phyloP scores from a whole-genome alignment of 2,888 invertebrate species.

The Agonopterix heracliana region DNA sequence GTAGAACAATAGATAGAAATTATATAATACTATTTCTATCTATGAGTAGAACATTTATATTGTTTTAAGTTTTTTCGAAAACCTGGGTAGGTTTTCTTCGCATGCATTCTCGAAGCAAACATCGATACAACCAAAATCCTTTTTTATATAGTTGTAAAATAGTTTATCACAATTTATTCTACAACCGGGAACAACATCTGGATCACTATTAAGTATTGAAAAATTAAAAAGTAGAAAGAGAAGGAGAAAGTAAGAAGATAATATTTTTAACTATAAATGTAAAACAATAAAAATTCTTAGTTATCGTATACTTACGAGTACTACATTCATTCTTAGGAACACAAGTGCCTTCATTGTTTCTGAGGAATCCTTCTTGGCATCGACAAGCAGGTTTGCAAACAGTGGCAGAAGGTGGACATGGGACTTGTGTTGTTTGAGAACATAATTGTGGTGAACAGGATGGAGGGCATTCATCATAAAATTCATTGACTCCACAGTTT shows the following conservation, averaged over 20 bases:
- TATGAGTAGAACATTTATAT: too few relatives aligned
- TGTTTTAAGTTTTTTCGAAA: too few relatives aligned
- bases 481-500: background rate
- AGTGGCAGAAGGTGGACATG: background rate
- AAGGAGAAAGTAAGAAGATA: too few relatives aligned
- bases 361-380: slow-evolving; percentile 22
- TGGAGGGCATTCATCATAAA: slow-evolving; percentile 1
- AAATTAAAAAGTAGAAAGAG: too few relatives aligned
- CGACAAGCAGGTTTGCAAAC: slow-evolving; percentile 17
- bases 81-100: too few relatives aligned
- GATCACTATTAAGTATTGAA: slow-evolving; percentile 15
- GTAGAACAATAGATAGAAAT: too few relatives aligned
- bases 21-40: too few relatives aligned
- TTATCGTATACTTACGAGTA: slow-evolving; percentile 18
- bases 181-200: slow-evolving; percentile 16
- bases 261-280: too few relatives aligned
- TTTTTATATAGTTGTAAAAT: slow-evolving; percentile 10
- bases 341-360: slow-evolving; percentile 21
- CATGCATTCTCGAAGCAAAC: too few relatives aligned
- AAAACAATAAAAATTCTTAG: too few relatives aligned
- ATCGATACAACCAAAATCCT: too few relatives aligned
- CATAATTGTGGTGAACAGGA: slow-evolving; percentile 3
- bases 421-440: background rate
- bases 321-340: slow-evolving; percentile 25
- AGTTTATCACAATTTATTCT: slow-evolving; percentile 16